A percentile compares a stretch with the other conserved stretches of the same genome.
phyloP scores from a whole-genome alignment of 2,888 invertebrate species.

The Nymphalis urticae region DNA sequence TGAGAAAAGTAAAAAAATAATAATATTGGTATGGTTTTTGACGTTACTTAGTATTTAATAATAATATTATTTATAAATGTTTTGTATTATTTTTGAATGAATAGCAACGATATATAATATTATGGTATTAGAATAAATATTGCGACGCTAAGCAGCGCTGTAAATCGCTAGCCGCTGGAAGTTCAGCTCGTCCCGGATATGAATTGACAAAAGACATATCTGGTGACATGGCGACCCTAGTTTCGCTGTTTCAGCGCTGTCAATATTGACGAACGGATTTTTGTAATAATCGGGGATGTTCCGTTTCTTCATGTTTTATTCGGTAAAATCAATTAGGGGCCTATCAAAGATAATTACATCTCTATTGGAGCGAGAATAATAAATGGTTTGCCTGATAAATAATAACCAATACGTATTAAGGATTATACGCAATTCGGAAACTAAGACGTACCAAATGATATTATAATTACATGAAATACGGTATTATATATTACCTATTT shows the following conservation, averaged over 20 bases:
- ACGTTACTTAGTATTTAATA: too few species aligned
- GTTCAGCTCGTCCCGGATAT: slow-evolving; percentile 50
- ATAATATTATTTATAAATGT: too few species aligned
- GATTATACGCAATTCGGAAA: neutral
- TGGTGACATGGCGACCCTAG: slow-evolving; percentile 44
- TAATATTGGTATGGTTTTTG: too few species aligned
- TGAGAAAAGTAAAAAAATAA: too few species aligned
- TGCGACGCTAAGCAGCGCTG: neutral
- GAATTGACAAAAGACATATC: slow-evolving; percentile 66
- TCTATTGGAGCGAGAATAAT: slow-evolving; percentile 1
- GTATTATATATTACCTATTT: too few species aligned
- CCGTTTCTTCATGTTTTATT: slow-evolving; percentile 8
- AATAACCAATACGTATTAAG: neutral
- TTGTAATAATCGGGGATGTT: slow-evolving; percentile 24
- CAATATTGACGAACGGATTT: slow-evolving; percentile 37
- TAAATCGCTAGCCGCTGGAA: neutral
- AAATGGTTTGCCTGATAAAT: slow-evolving; percentile 1
- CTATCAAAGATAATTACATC: slow-evolving; percentile 6
- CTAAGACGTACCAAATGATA: too few species aligned
- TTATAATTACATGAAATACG: too few species aligned
- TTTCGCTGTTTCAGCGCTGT: slow-evolving; percentile 26
- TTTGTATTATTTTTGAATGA: too few species aligned
- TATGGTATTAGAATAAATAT: neutral
- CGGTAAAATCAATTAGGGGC: slow-evolving; percentile 11
- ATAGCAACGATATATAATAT: too few species aligned